phyloP scores from a whole-genome alignment of 2,797 vertebrate genomes.

The Rallus crepitans region DNA sequence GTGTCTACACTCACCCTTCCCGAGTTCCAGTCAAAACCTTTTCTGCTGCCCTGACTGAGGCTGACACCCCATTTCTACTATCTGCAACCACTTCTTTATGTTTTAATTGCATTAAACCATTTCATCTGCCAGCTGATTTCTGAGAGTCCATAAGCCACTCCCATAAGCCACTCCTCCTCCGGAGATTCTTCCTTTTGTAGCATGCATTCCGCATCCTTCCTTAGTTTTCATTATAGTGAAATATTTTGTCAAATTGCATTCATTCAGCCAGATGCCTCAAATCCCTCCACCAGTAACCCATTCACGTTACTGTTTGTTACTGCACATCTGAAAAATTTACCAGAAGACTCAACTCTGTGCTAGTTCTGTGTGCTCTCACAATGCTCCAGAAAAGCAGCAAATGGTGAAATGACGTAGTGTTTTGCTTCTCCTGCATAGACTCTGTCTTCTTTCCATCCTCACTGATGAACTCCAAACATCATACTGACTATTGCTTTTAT shows the following conservation, averaged over 20 bases:
- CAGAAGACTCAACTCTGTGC: no score
- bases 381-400: no score
- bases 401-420: neutral
- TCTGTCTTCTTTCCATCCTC: neutral
- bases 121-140: neutral
- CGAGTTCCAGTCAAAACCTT: neutral
- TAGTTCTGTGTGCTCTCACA: no score
- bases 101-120: neutral
- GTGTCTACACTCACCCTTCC: neutral
- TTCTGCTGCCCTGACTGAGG: neutral
- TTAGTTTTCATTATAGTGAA: no score
- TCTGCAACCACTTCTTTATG: neutral
- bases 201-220: neutral
- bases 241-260: no score
- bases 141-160: neutral
- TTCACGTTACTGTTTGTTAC: no score
- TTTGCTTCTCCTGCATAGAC: neutral
- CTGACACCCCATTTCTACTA: neutral
- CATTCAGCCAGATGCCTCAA: no score
- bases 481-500: accelerated
- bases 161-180: neutral
- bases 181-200: neutral
- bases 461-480: neutral
- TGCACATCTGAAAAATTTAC: no score
- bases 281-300: no score